Percentiles rank a stretch among this genome's conserved stretches.
These are phyloP conservation scores for Amphiprion ocellaris DNA, from an alignment of 2,113 vertebrate genomes.

Conservation along the genomic window DNA sequence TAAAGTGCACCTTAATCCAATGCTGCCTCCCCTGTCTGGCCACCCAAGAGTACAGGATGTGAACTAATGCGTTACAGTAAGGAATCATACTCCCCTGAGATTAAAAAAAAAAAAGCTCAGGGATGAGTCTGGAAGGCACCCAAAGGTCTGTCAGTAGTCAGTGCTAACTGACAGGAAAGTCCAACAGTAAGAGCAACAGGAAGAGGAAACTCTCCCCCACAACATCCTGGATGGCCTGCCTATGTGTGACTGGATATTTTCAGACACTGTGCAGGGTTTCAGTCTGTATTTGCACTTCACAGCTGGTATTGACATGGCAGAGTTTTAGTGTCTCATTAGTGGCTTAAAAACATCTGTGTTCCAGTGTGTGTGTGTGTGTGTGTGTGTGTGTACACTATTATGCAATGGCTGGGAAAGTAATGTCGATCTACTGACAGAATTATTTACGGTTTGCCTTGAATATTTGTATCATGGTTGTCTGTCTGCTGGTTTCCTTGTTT, in stretches of 20 bases:
- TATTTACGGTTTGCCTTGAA: conserved; percentile 51
- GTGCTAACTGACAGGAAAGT: conserved; percentile 79
- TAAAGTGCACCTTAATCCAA: conserved; percentile 35
- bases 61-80: conserved; percentile 69
- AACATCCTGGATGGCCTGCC: conserved; percentile 77
- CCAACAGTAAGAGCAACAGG: conserved; percentile 81
- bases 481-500: conserved; percentile 49
- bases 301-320: conserved; percentile 57
- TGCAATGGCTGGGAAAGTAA: conserved; percentile 20
- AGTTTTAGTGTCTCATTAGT: conserved; percentile 37
- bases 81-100: conserved; percentile 58
- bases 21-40: conserved; percentile 46
- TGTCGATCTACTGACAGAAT: conserved; percentile 25
- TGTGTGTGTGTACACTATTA: conserved; percentile 5
- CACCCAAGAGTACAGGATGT: conserved; percentile 81
- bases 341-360: conserved; percentile 23
- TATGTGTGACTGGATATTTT: conserved; percentile 77
- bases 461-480: conserved; percentile 26
- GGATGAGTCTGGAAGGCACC: conserved; percentile 77
- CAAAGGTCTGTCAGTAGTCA: conserved; percentile 74
- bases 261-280: conserved; percentile 48
- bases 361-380: not conserved
- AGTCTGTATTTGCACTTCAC: conserved; percentile 55
- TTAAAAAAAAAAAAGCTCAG: conserved; percentile 31
- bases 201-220: conserved; percentile 79